phyloP scores from a whole-genome alignment of 37 sponge, comb jelly and placozoan genomes.

The Haliclona indistincta region DNA sequence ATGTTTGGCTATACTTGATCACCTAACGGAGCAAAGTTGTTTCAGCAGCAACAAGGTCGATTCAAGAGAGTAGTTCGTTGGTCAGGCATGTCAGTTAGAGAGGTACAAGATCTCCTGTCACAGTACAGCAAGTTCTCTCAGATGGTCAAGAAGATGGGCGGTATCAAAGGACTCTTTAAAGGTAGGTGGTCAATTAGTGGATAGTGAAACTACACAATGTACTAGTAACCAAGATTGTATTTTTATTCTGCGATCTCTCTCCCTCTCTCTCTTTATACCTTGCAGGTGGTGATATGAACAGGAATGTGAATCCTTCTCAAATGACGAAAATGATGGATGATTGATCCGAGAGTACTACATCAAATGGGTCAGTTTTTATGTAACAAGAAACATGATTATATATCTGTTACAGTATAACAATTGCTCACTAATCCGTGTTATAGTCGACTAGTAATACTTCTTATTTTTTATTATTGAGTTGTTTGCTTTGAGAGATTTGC shows the following conservation, averaged over 20 bases:
- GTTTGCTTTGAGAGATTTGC: too few species aligned
- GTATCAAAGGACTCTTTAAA: constrained; percentile 98
- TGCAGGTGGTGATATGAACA: constrained; percentile 86
- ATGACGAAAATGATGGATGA: constrained; percentile 98
- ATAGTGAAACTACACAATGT: constrained; percentile 13
- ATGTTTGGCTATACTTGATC: neutral
- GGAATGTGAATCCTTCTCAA: constrained; percentile 91
- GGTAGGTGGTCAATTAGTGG: constrained; percentile 20
- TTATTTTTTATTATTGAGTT: too few species aligned
- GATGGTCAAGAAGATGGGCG: constrained; percentile 99
- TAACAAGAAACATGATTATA: too few species aligned
- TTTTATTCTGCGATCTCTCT: neutral
- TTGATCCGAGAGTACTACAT: constrained; percentile 91
- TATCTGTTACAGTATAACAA: too few species aligned
- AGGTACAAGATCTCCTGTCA: constrained; percentile 87
- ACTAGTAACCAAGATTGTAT: constrained; percentile 11
- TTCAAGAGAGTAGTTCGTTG: constrained; percentile 81
- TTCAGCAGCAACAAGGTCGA: constrained; percentile 74
- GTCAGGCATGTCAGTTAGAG: constrained; percentile 81
- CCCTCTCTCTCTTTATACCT: neutral
- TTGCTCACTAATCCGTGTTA: too few species aligned
- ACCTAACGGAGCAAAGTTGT: constrained; percentile 85
- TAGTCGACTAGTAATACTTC: too few species aligned
- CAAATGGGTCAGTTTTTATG: constrained; percentile 84
- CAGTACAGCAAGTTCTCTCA: constrained; percentile 91